Base-by-base conservation (phyloP, 2,888 invertebrate genomes). In the Agriotes lineatus region DNA sequence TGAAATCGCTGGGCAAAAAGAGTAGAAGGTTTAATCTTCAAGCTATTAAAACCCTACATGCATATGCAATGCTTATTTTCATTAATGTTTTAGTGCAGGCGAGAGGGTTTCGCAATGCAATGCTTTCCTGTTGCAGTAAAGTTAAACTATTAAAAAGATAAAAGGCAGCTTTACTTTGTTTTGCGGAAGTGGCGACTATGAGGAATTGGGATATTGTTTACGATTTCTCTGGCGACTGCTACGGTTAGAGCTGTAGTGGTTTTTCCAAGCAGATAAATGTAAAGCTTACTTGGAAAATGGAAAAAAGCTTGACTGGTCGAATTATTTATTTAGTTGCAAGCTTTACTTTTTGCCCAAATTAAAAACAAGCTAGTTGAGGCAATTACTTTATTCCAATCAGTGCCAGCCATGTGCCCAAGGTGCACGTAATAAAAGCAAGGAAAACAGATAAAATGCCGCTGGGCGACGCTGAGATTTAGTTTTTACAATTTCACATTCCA, bases 101-200 rank as follows among this genome's bases (percentile, higher is more conserved):
- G 48, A 42, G 4, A 18, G 48, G 22, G 14, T 48, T 18, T 20
- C 14, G 48, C 22, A 18, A 48, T 48, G 19, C 7, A 16, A 48
- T 48, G 48, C 19, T 48, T 42, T 48, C 48, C 48, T 48, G 22
- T 48, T 48, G 22, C 48, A 22, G 19, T 48, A 48, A 48, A 48
- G 48, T 4, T 2, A 16, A 42, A 18, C 19, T 48, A 18, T 48
- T 48, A 48, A 20, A 48, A 12, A 16, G 19, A 5, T 48, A 16
- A 48, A 48, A 18, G 39, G 25, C 25, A 25, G 7, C 7, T 25
- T 25, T 25, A 42, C 9, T 14, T 48, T 48, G n/a, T 10, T 48
- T 48, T 7, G 10, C 48, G n/a, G 16, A 48, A 20, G 18, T 18
- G 22, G 19, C 12, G 14, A 22, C 48, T 22, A 48, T 37, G 20